Evolutionary conservation across 2,797 vertebrate species (phyloP).

Genomic region (Buphagus erythrorhynchus): DNA sequence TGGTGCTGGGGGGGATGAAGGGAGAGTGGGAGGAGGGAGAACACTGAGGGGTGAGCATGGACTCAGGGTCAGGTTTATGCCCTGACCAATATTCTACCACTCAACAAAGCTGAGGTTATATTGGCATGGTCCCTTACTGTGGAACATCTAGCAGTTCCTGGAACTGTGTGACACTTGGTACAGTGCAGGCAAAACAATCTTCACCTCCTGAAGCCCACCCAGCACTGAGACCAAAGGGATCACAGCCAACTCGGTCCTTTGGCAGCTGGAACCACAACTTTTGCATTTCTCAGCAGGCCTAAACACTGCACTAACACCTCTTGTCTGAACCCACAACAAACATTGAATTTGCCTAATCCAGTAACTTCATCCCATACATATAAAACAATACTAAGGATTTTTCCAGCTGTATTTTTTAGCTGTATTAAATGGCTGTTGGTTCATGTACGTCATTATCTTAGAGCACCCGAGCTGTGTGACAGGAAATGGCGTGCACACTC

Average conservation of each 20-base stretch:
- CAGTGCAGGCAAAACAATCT: background rate
- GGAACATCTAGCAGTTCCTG: background rate
- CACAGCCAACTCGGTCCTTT: background rate
- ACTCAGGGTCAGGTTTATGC: background rate
- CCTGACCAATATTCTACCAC: background rate
- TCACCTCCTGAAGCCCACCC: background rate
- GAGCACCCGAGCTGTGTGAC: constrained; percentile 5
- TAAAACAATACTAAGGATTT: background rate
- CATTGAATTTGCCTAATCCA: background rate
- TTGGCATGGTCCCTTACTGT: background rate
- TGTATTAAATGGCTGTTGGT: constrained; percentile 51
- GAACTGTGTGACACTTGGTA: background rate
- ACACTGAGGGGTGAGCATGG: rapidly evolving
- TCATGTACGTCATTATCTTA: constrained; percentile 9
- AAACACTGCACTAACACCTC: constrained; percentile 3
- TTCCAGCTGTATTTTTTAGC: background rate
- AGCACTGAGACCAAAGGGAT: background rate
- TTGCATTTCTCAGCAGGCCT: constrained; percentile 40
- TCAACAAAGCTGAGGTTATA: background rate
- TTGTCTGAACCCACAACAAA: background rate
- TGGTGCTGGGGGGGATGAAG: background rate
- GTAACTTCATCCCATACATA: background rate
- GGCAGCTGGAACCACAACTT: constrained; percentile 14
- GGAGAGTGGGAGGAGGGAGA: background rate
- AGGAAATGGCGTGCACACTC: constrained; percentile 22